These are phyloP conservation scores for Echinops telfairi DNA, from an alignment of 2,113 vertebrate genomes.

Conservation along the genomic window DNA sequence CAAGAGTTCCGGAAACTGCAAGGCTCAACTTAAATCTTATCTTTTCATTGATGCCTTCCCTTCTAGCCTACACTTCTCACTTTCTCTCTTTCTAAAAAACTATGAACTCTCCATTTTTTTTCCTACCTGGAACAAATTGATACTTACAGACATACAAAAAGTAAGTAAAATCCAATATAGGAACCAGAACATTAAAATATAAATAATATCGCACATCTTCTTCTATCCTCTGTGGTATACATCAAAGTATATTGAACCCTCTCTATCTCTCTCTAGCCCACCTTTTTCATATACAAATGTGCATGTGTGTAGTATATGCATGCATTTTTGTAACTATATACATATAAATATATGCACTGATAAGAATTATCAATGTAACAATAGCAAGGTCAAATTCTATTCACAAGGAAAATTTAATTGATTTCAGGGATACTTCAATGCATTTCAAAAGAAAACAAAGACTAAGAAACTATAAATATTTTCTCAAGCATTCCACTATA, in stretches of 20 bases:
- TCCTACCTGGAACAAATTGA: not conserved
- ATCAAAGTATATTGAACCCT: not conserved
- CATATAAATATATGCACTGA: not conserved
- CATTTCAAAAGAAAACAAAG: conserved; percentile 32
- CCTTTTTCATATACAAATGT: not conserved
- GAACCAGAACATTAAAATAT: not conserved
- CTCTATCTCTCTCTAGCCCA: fast-evolving
- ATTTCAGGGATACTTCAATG: not conserved
- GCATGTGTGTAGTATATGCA: not conserved
- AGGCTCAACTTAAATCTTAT: not conserved
- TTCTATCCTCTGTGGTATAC: not conserved
- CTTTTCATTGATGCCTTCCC: not conserved
- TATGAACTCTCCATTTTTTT: not conserved
- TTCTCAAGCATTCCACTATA: not conserved
- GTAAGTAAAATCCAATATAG: not conserved
- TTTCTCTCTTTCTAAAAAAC: not conserved
- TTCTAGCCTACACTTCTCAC: not conserved
- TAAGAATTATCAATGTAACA: not conserved
- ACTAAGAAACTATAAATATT: not conserved
- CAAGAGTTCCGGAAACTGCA: not conserved
- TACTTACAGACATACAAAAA: not conserved
- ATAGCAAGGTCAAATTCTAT: not conserved
- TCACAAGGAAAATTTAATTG: not conserved
- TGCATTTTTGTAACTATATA: not conserved
- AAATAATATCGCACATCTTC: not conserved